A percentile compares a stretch with the other conserved stretches of the same genome.
These are phyloP conservation scores for Porites cylindrica DNA, from an alignment of 92 coral and sea anemone genomes.

Conservation along the genomic window DNA sequence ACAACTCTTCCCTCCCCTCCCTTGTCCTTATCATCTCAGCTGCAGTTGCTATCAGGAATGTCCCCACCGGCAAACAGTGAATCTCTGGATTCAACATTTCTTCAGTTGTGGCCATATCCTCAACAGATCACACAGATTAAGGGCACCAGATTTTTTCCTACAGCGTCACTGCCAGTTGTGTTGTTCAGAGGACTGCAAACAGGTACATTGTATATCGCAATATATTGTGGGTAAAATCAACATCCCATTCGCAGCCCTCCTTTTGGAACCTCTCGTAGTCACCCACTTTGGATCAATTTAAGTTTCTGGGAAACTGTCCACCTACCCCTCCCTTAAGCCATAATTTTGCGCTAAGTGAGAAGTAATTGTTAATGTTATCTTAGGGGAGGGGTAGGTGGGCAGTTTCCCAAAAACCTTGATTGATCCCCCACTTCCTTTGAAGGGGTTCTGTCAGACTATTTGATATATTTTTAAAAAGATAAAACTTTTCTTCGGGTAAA, in stretches of 20 bases:
- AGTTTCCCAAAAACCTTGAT: too few relatives aligned
- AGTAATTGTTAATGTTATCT: too few relatives aligned
- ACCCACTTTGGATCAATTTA: too few relatives aligned
- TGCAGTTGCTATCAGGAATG: conserved; percentile 29
- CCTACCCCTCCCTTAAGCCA: too few relatives aligned
- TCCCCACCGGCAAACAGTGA: conserved; percentile 41
- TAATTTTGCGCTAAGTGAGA: too few relatives aligned
- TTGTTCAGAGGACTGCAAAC: conserved; percentile 41
- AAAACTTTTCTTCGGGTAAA: too few relatives aligned
- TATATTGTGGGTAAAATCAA: neutral
- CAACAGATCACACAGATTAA: conserved; percentile 83
- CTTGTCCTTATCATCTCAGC: conserved; percentile 8
- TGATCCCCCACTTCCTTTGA: too few relatives aligned
- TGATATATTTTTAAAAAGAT: too few relatives aligned
- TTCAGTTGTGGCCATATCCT: conserved; percentile 88
- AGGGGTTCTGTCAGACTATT: too few relatives aligned
- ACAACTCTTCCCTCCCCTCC: conserved; percentile 36
- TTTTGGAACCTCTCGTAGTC: too few relatives aligned
- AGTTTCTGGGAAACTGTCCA: too few relatives aligned
- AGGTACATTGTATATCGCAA: conserved; percentile 43
- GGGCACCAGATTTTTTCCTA: conserved; percentile 79
- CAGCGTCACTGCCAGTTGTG: conserved; percentile 70
- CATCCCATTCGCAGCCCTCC: neutral
- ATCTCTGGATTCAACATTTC: conserved; percentile 64
- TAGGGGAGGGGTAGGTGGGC: too few relatives aligned